Base-by-base conservation (phyloP, 2,113 vertebrate species). In the Mus musculus region DNA sequence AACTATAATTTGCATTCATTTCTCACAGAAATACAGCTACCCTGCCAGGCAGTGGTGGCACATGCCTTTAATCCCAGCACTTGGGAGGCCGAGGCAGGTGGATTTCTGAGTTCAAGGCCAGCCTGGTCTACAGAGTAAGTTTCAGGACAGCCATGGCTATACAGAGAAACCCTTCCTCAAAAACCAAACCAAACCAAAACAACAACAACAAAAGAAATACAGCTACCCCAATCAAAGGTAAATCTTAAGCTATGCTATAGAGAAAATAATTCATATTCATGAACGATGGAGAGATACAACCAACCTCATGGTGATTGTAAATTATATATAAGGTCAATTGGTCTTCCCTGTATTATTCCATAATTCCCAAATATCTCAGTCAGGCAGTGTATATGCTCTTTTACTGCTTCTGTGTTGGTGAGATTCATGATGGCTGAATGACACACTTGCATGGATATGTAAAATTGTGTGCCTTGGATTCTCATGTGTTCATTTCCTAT, bases 1-100 rank as follows among this genome's bases (percentile, higher is more conserved):
- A 80, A 81, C 56, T 54, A 80, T 76, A 72, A 36, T 59, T 87
- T 71, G 6, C 8, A 20, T 78, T 93, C 63, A 78, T 95, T 93
- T 93, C 91, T 67, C 85, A 65, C 6, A 24, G 56, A 91, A 90
- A 73, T 84, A 7, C 36, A 95, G 63, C 7, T 82, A 36, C 49
- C 49, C 49, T 49, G 49, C 49, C 49, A 7, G 49, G 49, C 49
- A 49, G 49, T 49, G 49, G 49, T 49, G 49, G 49, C 49, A 49
- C 49, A 49, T 49, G 49, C 49, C 49, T 49, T 49, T 49, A 49
- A 49, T 49, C 49, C 49, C 49, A 49, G 49, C 49, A 49, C 49
- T 49, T 49, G 49, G 49, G 49, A 49, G 49, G 49, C 49, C 3
- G 49, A 49, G 49, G 49, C 49, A 49, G 49, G 49, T 7, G 7